phyloP scores from a whole-genome alignment of 2,113 vertebrate species.

The Pangasianodon hypophthalmus region DNA sequence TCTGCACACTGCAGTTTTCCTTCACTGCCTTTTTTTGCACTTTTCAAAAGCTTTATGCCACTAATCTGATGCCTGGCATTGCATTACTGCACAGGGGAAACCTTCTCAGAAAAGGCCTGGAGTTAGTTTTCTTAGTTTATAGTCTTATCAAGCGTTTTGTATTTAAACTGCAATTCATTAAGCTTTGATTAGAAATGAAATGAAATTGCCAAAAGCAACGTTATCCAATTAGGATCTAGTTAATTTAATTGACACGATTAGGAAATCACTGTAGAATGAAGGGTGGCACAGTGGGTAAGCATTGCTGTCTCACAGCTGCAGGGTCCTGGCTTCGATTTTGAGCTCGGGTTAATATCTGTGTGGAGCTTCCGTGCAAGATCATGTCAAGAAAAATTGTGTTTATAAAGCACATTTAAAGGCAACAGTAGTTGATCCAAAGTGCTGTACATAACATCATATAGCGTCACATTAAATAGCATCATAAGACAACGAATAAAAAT shows the following conservation, averaged over 20 bases:
- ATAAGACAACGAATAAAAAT: no score
- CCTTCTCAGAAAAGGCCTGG: background rate
- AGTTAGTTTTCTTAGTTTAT: background rate
- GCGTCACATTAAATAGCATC: no score
- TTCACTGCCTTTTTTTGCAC: background rate
- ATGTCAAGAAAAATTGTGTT: no score
- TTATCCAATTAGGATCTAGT: background rate
- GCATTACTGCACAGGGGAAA: background rate
- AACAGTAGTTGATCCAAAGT: no score
- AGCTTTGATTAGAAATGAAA: background rate
- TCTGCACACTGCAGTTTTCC: conserved; percentile 18
- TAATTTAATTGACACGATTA: background rate
- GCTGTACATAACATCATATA: no score
- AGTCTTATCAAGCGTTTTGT: background rate
- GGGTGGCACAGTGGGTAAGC: background rate
- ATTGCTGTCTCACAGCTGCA: background rate
- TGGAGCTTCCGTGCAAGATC: background rate
- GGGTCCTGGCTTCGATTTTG: background rate
- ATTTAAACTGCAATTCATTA: background rate
- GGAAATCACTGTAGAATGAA: background rate
- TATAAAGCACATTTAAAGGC: no score
- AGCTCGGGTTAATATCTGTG: background rate
- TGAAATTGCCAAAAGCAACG: background rate
- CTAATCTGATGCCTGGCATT: conserved; percentile 10
- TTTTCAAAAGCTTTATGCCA: conserved; percentile 23